Evolutionary conservation across 1,140 invertebrate species (phyloP).

Genomic region (Hycleus phaleratus): DNA sequence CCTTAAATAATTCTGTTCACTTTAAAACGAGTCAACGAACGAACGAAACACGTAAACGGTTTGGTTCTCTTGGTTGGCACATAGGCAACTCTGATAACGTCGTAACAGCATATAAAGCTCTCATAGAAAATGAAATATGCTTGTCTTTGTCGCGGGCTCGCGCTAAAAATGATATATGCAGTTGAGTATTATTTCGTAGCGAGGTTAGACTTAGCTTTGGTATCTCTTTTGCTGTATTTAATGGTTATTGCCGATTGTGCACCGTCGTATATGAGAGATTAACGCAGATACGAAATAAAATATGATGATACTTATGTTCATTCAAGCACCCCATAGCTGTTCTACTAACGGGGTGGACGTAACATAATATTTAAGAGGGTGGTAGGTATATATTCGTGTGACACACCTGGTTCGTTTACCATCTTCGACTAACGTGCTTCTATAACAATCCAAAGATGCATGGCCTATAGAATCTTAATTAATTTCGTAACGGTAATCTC

Average conservation of each 20-base stretch:
- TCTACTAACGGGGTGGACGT: not conserved
- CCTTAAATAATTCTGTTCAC: too few species aligned
- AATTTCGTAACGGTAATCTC: slow-evolving; percentile 38
- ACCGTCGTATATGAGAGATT: slow-evolving; percentile 28
- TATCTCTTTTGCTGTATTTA: slow-evolving; percentile 27
- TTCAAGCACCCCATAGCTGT: not conserved
- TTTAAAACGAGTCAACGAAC: not conserved
- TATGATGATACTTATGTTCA: slow-evolving; percentile 23
- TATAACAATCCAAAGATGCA: slow-evolving; percentile 34
- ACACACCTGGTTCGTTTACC: slow-evolving; percentile 5
- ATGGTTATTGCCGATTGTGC: slow-evolving; percentile 30
- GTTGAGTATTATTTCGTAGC: slow-evolving; percentile 25
- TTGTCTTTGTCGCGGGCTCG: slow-evolving; percentile 27
- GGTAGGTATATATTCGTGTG: not conserved
- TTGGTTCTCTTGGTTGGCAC: slow-evolving; percentile 14
- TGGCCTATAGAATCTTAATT: slow-evolving; percentile 41
- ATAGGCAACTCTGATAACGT: slow-evolving; percentile 28
- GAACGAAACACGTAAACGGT: not conserved
- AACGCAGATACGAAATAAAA: slow-evolving; percentile 26
- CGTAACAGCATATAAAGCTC: slow-evolving; percentile 25
- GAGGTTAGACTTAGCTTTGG: slow-evolving; percentile 29
- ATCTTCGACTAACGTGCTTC: not conserved
- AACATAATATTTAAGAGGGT: not conserved
- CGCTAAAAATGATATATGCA: slow-evolving; percentile 24
- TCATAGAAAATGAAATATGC: slow-evolving; percentile 32